phyloP scores from a whole-genome alignment of 2,888 invertebrate species.

The Gastracanthus pulcherrimus region DNA sequence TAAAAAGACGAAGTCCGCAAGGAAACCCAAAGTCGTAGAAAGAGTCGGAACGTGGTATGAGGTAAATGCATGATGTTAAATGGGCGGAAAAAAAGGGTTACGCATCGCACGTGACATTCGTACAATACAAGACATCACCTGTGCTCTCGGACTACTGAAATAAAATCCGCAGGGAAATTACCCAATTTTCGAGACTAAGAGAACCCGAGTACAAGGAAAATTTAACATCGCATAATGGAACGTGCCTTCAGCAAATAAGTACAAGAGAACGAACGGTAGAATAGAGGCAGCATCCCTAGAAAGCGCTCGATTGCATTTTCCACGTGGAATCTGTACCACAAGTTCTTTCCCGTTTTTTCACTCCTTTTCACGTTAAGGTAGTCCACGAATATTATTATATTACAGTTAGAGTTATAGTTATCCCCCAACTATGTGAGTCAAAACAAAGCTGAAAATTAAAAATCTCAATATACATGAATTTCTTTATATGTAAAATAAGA shows the following conservation, averaged over 20 bases:
- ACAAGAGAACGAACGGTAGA: background rate
- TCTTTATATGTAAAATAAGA: too few species aligned
- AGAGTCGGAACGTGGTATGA: background rate
- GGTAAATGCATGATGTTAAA: background rate
- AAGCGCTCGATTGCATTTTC: background rate
- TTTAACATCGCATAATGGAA: background rate
- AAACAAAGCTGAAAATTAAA: too few species aligned
- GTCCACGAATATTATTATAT: too few species aligned
- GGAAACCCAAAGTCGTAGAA: background rate
- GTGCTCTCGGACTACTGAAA: background rate
- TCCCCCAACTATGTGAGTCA: too few species aligned
- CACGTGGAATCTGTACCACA: too few species aligned
- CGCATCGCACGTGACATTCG: background rate
- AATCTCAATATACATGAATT: too few species aligned
- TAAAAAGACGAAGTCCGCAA: background rate
- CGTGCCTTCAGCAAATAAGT: background rate
- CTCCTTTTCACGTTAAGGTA: too few species aligned
- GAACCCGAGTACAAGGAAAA: background rate
- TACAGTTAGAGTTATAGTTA: too few species aligned
- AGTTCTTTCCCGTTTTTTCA: too few species aligned
- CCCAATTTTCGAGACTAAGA: background rate
- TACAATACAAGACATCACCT: background rate
- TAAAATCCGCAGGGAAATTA: constrained; percentile 2
- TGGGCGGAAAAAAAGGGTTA: background rate
- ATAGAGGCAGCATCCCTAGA: background rate